These are phyloP conservation scores for Chiloscyllium plagiosum DNA, from an alignment of 2,113 vertebrate species.

Conservation along the genomic window DNA sequence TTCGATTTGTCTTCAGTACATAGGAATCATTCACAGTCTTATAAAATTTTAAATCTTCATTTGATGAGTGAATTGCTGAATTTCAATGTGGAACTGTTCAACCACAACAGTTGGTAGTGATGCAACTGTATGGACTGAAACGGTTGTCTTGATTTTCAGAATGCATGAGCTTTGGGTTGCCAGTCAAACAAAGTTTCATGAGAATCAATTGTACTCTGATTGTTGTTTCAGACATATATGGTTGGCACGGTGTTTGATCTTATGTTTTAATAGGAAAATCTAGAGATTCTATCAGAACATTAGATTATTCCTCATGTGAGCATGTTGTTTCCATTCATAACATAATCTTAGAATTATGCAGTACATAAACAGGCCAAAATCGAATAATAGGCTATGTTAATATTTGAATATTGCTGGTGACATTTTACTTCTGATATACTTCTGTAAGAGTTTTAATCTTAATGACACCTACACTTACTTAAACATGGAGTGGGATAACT, in stretches of 20 bases:
- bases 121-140: background rate
- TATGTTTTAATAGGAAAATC: background rate
- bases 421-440: background rate
- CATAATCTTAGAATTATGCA: too few species aligned
- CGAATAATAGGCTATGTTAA: too few species aligned
- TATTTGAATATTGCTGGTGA: background rate
- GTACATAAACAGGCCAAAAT: too few species aligned
- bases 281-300: background rate
- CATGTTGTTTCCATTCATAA: background rate
- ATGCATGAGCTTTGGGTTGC: background rate
- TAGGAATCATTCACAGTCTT: background rate
- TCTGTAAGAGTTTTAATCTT: background rate
- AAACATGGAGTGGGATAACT: background rate
- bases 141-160: background rate
- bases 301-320: background rate
- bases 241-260: background rate
- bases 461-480: background rate
- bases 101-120: background rate
- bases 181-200: background rate
- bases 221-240: background rate
- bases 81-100: background rate
- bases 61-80: background rate
- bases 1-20: background rate
- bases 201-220: background rate
- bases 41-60: background rate